Evolutionary conservation across 2,113 vertebrate genomes (phyloP).

Genomic region (Chelonoidis abingdonii): DNA sequence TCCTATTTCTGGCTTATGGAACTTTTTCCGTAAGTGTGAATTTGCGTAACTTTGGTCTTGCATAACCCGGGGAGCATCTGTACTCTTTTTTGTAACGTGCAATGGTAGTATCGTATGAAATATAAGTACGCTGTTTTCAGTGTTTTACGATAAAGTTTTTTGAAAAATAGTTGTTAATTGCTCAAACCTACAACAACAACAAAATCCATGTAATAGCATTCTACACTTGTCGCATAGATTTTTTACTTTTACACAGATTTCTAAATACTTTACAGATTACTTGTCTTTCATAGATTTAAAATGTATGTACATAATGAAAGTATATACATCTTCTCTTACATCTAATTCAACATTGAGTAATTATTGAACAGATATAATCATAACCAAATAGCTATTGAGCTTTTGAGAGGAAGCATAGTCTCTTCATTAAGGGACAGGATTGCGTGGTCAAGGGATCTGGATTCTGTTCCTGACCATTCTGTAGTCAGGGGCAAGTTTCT

Average conservation of each 20-base stretch:
- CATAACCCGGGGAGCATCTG: too few species aligned
- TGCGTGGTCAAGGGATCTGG: not conserved
- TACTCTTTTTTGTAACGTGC: not conserved
- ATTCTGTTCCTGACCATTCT: not conserved
- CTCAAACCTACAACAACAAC: not conserved
- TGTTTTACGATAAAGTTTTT: not conserved
- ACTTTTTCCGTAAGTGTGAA: too few species aligned
- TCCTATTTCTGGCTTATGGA: too few species aligned
- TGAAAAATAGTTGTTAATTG: not conserved
- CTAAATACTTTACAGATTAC: not conserved
- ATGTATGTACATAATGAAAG: not conserved
- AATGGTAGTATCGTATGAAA: not conserved
- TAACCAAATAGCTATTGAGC: not conserved
- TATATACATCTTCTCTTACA: slow-evolving; percentile 14
- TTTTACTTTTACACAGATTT: not conserved
- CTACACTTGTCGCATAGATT: not conserved
- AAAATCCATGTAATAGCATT: not conserved
- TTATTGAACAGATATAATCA: slow-evolving; percentile 16
- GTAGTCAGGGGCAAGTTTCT: not conserved
- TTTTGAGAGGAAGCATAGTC: not conserved
- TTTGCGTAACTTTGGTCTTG: too few species aligned
- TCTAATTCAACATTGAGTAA: slow-evolving; percentile 29
- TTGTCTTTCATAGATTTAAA: slow-evolving; percentile 2
- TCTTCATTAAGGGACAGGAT: slow-evolving; percentile 17
- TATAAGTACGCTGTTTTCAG: not conserved